Base-by-base conservation (phyloP, 2,888 invertebrate genomes). In the Dione vanillae region DNA sequence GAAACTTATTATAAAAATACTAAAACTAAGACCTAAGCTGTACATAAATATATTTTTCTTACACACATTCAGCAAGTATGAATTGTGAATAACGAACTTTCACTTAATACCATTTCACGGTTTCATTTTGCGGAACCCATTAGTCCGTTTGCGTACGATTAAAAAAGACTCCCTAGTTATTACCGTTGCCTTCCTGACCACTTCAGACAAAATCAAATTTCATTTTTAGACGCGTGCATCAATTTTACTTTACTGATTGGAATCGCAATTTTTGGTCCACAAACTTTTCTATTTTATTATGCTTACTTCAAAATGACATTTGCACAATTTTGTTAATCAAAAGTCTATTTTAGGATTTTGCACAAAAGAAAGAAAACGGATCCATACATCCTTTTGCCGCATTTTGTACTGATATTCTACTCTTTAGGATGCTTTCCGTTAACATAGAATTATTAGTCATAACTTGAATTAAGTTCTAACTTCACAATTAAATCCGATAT, bases 151-250 rank as follows among this genome's bases (percentile, higher is more conserved):
- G 40, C 14, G 49, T 64, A 51, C 49, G 64, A 64, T 64, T 64
- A 64, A 64, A 59, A 64, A 64, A 64, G 19, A 49, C 64, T 49
- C 49, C 64, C 64, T 40, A 40, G 64, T 64, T 64, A 64, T 64
- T 64, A 64, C 37, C 12, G 64, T 49, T 49, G 47, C 64, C 64
- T 49, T 64, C 40, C 49, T 40, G 37, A 64, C 64, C 64, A 64
- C 64, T 64, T 64, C 65, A 65, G 54, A 65, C 67, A 58, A 71
- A 71, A 71, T 67, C 70, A 71, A 71, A 64, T 71, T 71, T 67
- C 71, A 67, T 67, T 67, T 71, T 71, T 64, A 58, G 71, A 67
- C 67, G 49, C 56, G 67, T 71, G 71, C 66, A 67, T 70, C 67
- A 70, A 62, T 45, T 66, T 54, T 19, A n/a, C 35, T 61, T 64